Conservation (phyloP, 2,888 invertebrate genomes). For the Tanytarsus gracilentus region DNA sequence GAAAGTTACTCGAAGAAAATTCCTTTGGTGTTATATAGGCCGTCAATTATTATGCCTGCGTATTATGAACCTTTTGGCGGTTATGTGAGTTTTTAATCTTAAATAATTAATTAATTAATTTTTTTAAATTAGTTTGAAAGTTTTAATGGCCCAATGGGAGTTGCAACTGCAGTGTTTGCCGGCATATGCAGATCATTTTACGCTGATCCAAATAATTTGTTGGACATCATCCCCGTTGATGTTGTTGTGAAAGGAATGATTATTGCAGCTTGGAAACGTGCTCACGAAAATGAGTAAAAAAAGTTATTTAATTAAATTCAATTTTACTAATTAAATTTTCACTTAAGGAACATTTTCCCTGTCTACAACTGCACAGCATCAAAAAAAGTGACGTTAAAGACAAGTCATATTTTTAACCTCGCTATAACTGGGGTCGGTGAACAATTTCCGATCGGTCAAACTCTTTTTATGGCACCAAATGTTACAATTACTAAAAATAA, state of each 20-base stretch:
- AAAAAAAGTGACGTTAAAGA: too few species aligned
- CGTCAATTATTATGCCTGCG: slow-evolving; percentile 70
- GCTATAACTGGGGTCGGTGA: too few species aligned
- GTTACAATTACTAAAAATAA: slow-evolving; percentile 51
- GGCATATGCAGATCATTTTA: slow-evolving; percentile 63
- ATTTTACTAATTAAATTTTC: too few species aligned
- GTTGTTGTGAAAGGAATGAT: slow-evolving; percentile 64
- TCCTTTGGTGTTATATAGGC: slow-evolving; percentile 71
- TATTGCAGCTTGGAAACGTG: slow-evolving; percentile 59
- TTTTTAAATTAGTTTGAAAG: slow-evolving; percentile 83
- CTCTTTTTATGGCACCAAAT: too few species aligned
- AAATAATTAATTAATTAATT: slow-evolving; percentile 51
- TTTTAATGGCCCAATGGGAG: slow-evolving; percentile 78
- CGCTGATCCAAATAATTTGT: slow-evolving; percentile 49
- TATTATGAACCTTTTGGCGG: slow-evolving; percentile 49
- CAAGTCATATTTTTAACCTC: too few species aligned
- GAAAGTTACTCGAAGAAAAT: slow-evolving; percentile 56
- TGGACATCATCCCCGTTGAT: slow-evolving; percentile 78
- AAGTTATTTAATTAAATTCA: too few species aligned
- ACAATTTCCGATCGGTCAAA: too few species aligned
- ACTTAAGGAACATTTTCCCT: too few species aligned
- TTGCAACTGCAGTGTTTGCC: slow-evolving; percentile 60
- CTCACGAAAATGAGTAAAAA: background rate
- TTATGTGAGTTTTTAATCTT: slow-evolving; percentile 49
- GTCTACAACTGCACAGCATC: too few species aligned